A percentile compares a stretch with the other conserved stretches of the same genome.
phyloP scores from a whole-genome alignment of 2,113 vertebrate species.

The Megalops atlanticus region DNA sequence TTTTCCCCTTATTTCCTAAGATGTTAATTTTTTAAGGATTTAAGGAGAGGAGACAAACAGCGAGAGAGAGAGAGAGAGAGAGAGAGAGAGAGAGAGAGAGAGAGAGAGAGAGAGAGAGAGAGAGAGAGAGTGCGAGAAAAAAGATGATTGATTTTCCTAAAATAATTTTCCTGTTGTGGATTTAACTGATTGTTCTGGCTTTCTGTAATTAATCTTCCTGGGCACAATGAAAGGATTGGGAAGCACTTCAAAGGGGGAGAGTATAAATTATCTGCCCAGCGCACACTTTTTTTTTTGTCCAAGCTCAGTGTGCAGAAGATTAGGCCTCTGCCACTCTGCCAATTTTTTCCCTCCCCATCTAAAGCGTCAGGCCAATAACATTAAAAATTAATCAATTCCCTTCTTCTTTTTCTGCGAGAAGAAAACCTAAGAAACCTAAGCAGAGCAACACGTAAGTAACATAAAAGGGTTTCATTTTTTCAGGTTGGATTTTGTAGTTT shows the following conservation, averaged over 20 bases:
- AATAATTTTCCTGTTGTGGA: constrained; percentile 77
- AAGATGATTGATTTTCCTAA: constrained; percentile 63
- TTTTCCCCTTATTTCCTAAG: constrained; percentile 11
- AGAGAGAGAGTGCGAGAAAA: constrained; percentile 33
- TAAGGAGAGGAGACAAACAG: constrained; percentile 27
- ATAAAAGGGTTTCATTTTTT: constrained; percentile 48
- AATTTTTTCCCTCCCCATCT: constrained; percentile 33
- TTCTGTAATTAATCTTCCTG: constrained; percentile 75
- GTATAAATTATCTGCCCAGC: constrained; percentile 68
- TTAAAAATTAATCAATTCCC: constrained; percentile 49
- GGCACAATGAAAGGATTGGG: constrained; percentile 69
- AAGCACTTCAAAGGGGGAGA: constrained; percentile 69
- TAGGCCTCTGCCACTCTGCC: constrained; percentile 59
- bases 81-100: constrained; percentile 26
- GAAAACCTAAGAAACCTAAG: neutral
- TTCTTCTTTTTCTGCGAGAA: constrained; percentile 30
- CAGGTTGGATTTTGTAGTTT: constrained; percentile 68
- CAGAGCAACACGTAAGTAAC: constrained; percentile 5
- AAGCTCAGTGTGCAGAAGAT: constrained; percentile 63
- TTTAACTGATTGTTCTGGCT: constrained; percentile 75
- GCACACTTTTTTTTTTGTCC: constrained; percentile 56
- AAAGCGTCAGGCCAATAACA: constrained; percentile 52
- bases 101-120: constrained; percentile 14
- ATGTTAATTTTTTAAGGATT: constrained; percentile 31
- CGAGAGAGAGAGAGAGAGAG: too few species aligned